Evolutionary conservation across 1,140 invertebrate genomes (phyloP).

Genomic region (Metaphire vulgaris): DNA sequence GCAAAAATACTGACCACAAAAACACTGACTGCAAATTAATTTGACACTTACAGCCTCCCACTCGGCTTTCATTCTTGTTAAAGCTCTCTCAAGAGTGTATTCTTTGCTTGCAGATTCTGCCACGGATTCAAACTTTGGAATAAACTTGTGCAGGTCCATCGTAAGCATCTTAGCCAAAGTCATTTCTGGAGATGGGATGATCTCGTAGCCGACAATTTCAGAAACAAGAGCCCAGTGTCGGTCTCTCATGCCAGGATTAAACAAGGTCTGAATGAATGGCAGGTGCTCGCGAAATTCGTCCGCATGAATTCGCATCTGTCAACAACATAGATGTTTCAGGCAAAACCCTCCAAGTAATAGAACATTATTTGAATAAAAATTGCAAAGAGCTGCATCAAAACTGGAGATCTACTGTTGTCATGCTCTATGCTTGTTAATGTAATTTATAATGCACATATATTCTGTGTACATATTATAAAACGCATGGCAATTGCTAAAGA

Average conservation of each 20-base stretch:
- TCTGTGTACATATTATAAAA: too few species aligned
- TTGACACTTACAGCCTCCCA: conserved; percentile 61
- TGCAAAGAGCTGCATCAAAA: too few species aligned
- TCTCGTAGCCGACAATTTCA: conserved; percentile 87
- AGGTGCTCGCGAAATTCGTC: conserved; percentile 58
- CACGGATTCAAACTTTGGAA: conserved; percentile 82
- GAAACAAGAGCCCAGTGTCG: conserved; percentile 94
- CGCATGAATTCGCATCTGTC: not conserved
- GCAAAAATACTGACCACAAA: not conserved
- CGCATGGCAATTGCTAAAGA: too few species aligned
- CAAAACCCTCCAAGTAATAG: too few species aligned
- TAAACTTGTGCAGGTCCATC: conserved; percentile 76
- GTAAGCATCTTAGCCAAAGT: conserved; percentile 82
- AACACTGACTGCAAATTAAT: not conserved
- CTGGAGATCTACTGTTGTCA: too few species aligned
- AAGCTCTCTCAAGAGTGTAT: conserved; percentile 79
- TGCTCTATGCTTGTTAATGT: too few species aligned
- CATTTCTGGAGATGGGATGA: conserved; percentile 74
- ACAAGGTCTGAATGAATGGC: conserved; percentile 82
- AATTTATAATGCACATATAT: too few species aligned
- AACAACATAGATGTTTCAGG: too few species aligned
- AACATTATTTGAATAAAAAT: too few species aligned
- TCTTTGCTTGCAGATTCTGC: conserved; percentile 93
- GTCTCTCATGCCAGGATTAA: conserved; percentile 77
- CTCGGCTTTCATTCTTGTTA: conserved; percentile 84